Base-by-base conservation (phyloP, 2,113 vertebrate genomes). In the Istiophorus platypterus region DNA sequence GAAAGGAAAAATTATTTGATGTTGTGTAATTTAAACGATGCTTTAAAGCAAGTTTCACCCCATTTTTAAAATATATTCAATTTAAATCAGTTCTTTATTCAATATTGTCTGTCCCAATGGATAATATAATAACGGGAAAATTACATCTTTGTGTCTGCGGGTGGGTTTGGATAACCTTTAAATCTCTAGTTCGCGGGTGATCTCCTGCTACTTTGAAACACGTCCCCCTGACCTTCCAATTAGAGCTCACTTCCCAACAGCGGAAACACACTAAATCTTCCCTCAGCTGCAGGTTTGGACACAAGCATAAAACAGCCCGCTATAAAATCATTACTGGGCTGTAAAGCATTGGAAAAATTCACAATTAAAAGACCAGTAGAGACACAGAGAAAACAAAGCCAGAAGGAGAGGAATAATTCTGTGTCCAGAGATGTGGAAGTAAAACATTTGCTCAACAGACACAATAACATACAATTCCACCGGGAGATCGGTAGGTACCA, bases 91-190 rank as follows among this genome's bases (percentile, higher is more conserved):
- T 78, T 84, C 18, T 26, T 24, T 24, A 24, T 77, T 41, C 34
- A 71, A 58, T 77, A 80, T 71, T 71, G 62, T 75, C 65, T 7
- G 51, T 81, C 71, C 88, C 79, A 82, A 90, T 78, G 77, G 82
- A 71, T 81, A 68, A 80, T 85, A 89, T 70, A 88, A 92, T 89
- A 82, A 89, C 80, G 76, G 66, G 52, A 74, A 88, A 88, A 88
- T 88, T 71, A 90, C 74, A 84, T 88, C 80, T 90, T 87, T 69
- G 66, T 89, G 89, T 92, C 92, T 86, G 90, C 71, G 84, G 91
- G 88, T 92, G 95, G 80, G 93, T 95, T 96, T 97, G 91, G 94
- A 93, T 97, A 97, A 97, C 95, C 94, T 97, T 94, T 93, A 96
- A 95, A 95, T 95, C 95, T 92, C 84, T 72, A 80, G 58, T 92